Evolutionary conservation across 2,797 vertebrate species (phyloP).

Genomic region (Rhinoraja longicauda): DNA sequence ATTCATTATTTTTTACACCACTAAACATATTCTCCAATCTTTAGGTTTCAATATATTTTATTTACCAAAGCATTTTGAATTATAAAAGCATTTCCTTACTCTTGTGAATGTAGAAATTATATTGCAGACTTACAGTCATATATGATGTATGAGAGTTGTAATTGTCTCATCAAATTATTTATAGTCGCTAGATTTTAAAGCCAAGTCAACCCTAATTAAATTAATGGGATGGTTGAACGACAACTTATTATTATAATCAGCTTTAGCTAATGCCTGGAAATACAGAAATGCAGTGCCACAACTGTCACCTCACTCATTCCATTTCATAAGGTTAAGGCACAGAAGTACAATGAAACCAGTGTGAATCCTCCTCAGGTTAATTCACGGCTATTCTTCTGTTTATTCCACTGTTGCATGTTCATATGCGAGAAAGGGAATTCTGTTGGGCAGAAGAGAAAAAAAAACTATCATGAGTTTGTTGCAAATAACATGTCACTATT

Average conservation of each 20-base stretch:
- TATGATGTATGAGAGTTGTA: not conserved
- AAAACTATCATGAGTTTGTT: not conserved
- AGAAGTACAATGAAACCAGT: not conserved
- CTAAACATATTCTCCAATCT: not conserved
- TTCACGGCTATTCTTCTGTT: not conserved
- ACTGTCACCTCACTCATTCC: not conserved
- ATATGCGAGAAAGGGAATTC: not conserved
- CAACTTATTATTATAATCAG: conserved; percentile 14
- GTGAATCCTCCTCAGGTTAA: not conserved
- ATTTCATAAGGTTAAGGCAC: not conserved
- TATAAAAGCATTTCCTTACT: not conserved
- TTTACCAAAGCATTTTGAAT: not conserved
- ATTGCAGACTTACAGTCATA: not conserved
- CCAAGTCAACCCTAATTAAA: conserved; percentile 36
- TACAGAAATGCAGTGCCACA: not conserved
- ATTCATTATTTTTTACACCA: not conserved
- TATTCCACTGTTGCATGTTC: not conserved
- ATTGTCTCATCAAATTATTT: conserved; percentile 26
- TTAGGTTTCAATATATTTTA: not conserved
- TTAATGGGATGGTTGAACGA: conserved; percentile 12
- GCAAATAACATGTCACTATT: not conserved
- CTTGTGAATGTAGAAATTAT: conserved; percentile 4
- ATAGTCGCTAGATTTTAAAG: conserved; percentile 16
- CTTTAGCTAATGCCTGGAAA: not conserved
- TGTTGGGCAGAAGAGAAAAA: not conserved